Base-by-base conservation (phyloP, 2,113 vertebrate species). In the Thalassarche chlororhynchos region DNA sequence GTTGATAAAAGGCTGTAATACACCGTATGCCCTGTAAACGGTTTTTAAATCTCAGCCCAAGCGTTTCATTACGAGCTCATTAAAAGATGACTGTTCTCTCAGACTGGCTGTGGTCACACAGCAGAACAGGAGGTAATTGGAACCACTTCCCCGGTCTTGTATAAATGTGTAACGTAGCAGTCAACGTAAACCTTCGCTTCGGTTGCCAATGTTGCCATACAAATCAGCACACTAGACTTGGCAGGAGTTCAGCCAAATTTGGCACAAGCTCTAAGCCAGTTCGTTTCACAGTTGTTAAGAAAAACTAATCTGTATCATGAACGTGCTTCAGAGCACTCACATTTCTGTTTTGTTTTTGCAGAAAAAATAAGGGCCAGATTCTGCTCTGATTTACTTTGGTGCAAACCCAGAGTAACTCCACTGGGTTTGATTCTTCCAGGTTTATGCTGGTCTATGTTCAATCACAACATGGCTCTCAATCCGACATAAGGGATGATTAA, bases 271-370 rank as follows among this genome's bases (percentile, higher is more conserved):
- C 81, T 24, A 31, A 94, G 94, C 79, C 75, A 32, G 75, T 93
- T 93, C 71, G n/a, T 75, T 71, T 96, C 95, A 65, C 90, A 80
- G 94, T 75, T 68, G 95, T 74, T 90, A 93, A 95, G 86, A 82
- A 92, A 98, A 98, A 92, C 88, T 93, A 96, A 96, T 92, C 87
- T 90, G 68, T 49, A 80, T 72, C 88, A 29, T 9, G 84, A 55
- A 92, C 57, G 79, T 82, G 94, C 81, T 93, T 49, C 57, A 47
- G 69, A 93, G 83, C 84, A 51, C 31, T 80, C 64, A 18, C 0
- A 0, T 64, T 92, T 80, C 64, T 51, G 70, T 36, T 80, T 77
- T 23, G 15, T 2, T 62, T 72, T 55, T 29, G 34, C 2, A 24
- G 26, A 72, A 31, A 6, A 14, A 15, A 49, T 6, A 51, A 31